Base-by-base conservation (phyloP, 1,140 invertebrate genomes). In the Zaprionus ghesquierei region DNA sequence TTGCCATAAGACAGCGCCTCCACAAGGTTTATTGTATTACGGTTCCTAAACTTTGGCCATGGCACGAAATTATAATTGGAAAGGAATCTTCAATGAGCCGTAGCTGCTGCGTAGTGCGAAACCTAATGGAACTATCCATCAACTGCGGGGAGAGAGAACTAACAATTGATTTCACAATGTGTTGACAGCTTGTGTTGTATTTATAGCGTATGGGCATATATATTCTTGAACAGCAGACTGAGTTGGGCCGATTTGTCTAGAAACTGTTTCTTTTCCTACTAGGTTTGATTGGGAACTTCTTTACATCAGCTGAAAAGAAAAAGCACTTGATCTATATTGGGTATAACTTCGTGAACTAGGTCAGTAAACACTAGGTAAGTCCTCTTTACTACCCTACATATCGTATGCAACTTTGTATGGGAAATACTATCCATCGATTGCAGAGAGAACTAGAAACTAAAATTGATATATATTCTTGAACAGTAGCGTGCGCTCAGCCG, bases 1-100 rank as follows among this genome's bases (percentile, higher is more conserved):
- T 79, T 63, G 51, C 55, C 50, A 33, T 51, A n/a, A 38, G 65
- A 33, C 56, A 38, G 65, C 64, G 62, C 55, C 51, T 53, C 55
- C 63, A n/a, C 8, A 49, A 25, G 55, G 31, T 73, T 50, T 59
- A 58, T 58, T 69, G 58, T 68, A 58, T 13, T 54, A 38, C 41
- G 44, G 18, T 46, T 58, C 9, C 23, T 22, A 18, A 60, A 20
- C 44, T 25, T 49, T 59, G 50, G 25, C 44, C 62, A 62, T 81
- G 82, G 66, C 70, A 59, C 75, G 66, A 72, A 85, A 85, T 87
- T 85, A 85, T 85, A 85, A 85, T 85, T 85, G 81, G 78, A 87
- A 72, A 62, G 75, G 78, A 81, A 85, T 87, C 82, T 53, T 70
- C 82, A 87, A 78, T 85, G 82, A 81, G 75, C 51, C 82, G 79